phyloP scores from a whole-genome alignment of 2,888 invertebrate species.

The Andrena praecox region DNA sequence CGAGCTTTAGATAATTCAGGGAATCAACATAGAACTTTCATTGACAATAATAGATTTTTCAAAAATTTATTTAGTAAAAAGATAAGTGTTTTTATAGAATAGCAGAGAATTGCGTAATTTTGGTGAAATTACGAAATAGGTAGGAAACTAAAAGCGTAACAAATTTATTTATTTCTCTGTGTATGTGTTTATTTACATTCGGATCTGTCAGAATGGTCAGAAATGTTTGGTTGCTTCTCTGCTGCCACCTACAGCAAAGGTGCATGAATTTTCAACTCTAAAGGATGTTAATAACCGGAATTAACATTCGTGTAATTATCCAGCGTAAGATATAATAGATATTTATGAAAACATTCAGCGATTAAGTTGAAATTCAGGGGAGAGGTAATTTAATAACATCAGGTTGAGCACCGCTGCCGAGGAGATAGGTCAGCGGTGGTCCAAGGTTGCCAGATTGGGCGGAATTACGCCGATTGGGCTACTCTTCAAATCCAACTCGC shows the following conservation, averaged over 20 bases:
- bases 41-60: not conserved
- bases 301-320: not conserved
- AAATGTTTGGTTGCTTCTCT: slow-evolving; percentile 3
- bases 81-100: not conserved
- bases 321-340: not conserved
- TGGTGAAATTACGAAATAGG: not conserved
- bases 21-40: not conserved
- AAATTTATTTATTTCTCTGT: not conserved
- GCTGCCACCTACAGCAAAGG: slow-evolving; percentile 16
- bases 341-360: not conserved
- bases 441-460: not conserved
- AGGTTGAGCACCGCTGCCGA: slow-evolving; percentile 20
- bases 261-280: not conserved
- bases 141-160: not conserved
- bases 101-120: not conserved
- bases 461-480: no score
- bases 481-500: no score
- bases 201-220: slow-evolving; percentile 16
- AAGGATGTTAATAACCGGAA: not conserved
- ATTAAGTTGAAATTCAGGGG: not conserved
- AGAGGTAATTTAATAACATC: not conserved
- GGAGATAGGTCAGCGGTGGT: slow-evolving; percentile 26
- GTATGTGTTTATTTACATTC: not conserved
- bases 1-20: slow-evolving; percentile 31
- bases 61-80: not conserved